Evolutionary conservation across 1,140 invertebrate species (phyloP).

Genomic region (Elymnias hypermnestra): DNA sequence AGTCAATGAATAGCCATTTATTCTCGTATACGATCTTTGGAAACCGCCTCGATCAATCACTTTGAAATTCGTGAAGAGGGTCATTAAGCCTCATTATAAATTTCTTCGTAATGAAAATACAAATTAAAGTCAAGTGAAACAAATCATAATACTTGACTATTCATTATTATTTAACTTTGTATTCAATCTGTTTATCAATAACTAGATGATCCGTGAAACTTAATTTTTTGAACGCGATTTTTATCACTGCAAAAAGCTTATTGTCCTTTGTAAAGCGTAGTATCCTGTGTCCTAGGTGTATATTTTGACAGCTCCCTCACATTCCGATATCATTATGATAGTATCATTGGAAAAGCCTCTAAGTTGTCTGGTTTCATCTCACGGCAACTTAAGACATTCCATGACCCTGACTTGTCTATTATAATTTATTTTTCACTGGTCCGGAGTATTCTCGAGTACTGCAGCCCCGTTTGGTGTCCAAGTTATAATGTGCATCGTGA

Average conservation of each 20-base stretch:
- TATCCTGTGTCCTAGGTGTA: too few relatives aligned
- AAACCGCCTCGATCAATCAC: constrained; percentile 16
- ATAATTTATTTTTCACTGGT: too few relatives aligned
- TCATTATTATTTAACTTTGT: constrained; percentile 1
- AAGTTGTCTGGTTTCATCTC: too few relatives aligned
- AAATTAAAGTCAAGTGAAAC: constrained; percentile 10
- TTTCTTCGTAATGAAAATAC: constrained; percentile 6
- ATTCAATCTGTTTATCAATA: not conserved
- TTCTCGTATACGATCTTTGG: constrained; percentile 12
- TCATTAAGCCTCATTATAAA: constrained; percentile 19
- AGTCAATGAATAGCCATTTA: constrained; percentile 20
- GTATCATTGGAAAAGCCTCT: too few relatives aligned
- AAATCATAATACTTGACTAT: not conserved
- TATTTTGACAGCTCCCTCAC: too few relatives aligned
- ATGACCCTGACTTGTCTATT: too few relatives aligned
- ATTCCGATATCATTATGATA: too few relatives aligned
- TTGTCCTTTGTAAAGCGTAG: too few relatives aligned
- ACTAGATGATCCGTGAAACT: not conserved
- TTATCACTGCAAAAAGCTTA: not conserved
- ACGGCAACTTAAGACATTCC: too few relatives aligned
- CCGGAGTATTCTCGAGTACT: too few relatives aligned
- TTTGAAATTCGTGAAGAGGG: constrained; percentile 19
- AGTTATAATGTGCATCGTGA: too few relatives aligned
- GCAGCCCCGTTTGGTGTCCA: too few relatives aligned
- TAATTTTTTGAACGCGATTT: not conserved